Evolutionary conservation across 2,113 vertebrate species (phyloP), one percentile per base, ranked within the genome.

Genomic region (Rhinoptilus africanus): DNA sequence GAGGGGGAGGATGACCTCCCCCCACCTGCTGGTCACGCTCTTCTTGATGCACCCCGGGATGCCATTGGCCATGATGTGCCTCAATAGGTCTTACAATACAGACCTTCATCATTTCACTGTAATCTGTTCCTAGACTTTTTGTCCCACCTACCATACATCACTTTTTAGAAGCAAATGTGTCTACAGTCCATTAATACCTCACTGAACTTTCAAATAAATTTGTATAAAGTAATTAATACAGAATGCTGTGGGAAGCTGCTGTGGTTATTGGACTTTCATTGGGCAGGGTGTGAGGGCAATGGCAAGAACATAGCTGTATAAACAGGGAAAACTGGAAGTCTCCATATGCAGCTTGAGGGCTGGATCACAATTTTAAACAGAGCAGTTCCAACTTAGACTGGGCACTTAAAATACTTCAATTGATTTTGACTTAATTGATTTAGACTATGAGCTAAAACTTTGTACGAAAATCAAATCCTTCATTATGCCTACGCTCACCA

Each of bases 401-500:
- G 26, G 5, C 9, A 71, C 4, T 66, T 41, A 14, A 81, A 51
- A 26, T 1, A 28, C 17, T n/a, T 60, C 5, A 43, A 4, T 53
- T 32, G 11, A 39, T 60, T 39, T 18, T 39, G 21, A 67, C 2
- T 32, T 78, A 6, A 17, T 23, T 23, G 7, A 43, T 30, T 87
- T 34, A 57, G 28, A 20, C 37, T 67, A 15, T 16, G 19, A 67
- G 12, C 1, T 35, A 86, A 86, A 80, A 8, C 6, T 60, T 2
- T 24, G 17, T 24, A 34, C 9, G 84, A 45, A 67, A 84, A 54
- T 15, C 0, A 2, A 8, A 17, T 50, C 43, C n/a, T 45, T 66
- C 47, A 21, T 59, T 67, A 47, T 0, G 3, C 32, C 21, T 74
- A 0, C 28, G 43, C 13, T 66, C 37, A 62, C 2, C 41, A 78